Evolutionary conservation across 2,113 vertebrate species (phyloP).

Genomic region (Nannobrachium achirus): DNA sequence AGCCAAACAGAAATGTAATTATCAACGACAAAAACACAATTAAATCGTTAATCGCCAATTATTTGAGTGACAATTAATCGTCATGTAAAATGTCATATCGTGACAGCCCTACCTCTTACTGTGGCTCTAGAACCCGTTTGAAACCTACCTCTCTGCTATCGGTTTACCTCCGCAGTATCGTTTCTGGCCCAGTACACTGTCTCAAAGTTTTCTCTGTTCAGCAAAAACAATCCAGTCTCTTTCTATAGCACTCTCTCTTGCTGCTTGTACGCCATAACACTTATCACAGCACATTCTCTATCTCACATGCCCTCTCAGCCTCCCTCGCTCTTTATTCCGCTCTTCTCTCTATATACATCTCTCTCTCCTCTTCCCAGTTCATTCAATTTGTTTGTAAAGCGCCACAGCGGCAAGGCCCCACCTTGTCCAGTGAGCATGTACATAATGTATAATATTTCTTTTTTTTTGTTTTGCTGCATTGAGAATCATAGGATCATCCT

Average conservation of each 20-base stretch:
- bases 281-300: background rate
- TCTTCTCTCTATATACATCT: constrained; percentile 14
- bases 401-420: constrained; percentile 21
- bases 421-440: constrained; percentile 33
- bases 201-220: constrained; percentile 31
- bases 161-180: constrained; percentile 56
- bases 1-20: too few species aligned
- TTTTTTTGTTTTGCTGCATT: constrained; percentile 52
- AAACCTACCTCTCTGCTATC: constrained; percentile 42
- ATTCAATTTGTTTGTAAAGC: constrained; percentile 19
- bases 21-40: too few species aligned
- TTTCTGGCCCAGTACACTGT: constrained; percentile 48
- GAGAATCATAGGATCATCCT: constrained; percentile 20
- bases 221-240: constrained; percentile 28
- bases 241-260: constrained; percentile 4
- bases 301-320: background rate
- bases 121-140: constrained; percentile 21
- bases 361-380: background rate
- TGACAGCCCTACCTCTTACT: too few species aligned
- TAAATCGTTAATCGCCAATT: too few species aligned
- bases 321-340: background rate
- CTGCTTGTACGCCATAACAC: background rate
- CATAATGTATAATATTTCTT: constrained; percentile 70
- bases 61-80: too few species aligned
- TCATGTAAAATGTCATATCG: too few species aligned